phyloP scores from a whole-genome alignment of 2,113 vertebrate genomes.

The Sander vitreus region DNA sequence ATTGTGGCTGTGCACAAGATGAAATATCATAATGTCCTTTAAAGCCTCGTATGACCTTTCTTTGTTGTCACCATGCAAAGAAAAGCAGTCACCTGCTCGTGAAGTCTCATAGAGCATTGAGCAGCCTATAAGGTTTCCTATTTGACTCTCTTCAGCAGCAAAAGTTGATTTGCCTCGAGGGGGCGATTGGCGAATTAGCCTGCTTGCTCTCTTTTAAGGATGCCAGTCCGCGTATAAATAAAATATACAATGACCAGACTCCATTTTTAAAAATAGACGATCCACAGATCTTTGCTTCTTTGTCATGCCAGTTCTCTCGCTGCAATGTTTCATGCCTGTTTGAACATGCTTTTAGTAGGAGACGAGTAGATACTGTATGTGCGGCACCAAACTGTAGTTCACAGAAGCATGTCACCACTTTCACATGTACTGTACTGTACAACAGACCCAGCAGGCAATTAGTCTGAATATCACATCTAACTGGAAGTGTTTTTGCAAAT shows the following conservation, averaged over 20 bases:
- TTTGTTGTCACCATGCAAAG: slow-evolving; percentile 64
- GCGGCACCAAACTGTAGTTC: not conserved
- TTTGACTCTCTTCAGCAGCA: slow-evolving; percentile 26
- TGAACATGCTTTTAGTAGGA: slow-evolving; percentile 47
- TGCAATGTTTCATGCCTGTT: slow-evolving; percentile 34
- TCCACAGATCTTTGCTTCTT: slow-evolving; percentile 9
- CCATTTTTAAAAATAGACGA: slow-evolving; percentile 66
- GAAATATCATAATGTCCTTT: slow-evolving; percentile 65
- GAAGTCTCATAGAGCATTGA: slow-evolving; percentile 15
- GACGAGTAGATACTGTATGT: slow-evolving; percentile 1
- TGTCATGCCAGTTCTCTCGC: slow-evolving; percentile 19
- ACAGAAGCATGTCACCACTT: not conserved
- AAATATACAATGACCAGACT: slow-evolving; percentile 70
- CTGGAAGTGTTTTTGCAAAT: slow-evolving; percentile 53
- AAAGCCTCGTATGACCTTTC: slow-evolving; percentile 69
- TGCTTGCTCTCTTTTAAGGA: slow-evolving; percentile 41
- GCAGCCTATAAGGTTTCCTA: slow-evolving; percentile 35
- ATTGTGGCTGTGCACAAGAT: slow-evolving; percentile 31
- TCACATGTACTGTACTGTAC: slow-evolving; percentile 21
- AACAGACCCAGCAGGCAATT: slow-evolving; percentile 27
- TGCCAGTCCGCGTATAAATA: slow-evolving; percentile 63
- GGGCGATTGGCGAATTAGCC: slow-evolving; percentile 27
- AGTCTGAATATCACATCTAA: slow-evolving; percentile 20
- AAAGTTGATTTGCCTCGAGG: slow-evolving; percentile 48
- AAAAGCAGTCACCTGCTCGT: slow-evolving; percentile 45